Conservation (phyloP, 2,113 vertebrate species). For the Catharus minimus region DNA sequence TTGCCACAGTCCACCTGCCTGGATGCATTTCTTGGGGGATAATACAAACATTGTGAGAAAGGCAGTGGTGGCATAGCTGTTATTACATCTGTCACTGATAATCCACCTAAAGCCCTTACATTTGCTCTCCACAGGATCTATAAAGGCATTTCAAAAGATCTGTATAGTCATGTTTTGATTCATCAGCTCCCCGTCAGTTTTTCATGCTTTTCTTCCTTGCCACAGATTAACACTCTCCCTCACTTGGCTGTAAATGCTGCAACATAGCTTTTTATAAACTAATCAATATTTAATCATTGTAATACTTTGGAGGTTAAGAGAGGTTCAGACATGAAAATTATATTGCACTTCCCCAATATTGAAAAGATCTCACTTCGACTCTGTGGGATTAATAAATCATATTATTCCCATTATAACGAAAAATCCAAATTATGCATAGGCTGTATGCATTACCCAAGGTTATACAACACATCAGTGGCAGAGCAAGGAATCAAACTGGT, state of each 20-base stretch:
- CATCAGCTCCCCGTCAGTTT: background rate
- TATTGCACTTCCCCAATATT: background rate
- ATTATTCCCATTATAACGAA: background rate
- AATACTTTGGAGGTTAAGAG: conserved; percentile 55
- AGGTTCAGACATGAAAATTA: conserved; percentile 42
- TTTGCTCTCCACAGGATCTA: background rate
- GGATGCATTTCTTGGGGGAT: background rate
- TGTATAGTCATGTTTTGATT: background rate
- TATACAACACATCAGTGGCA: background rate
- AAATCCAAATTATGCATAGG: background rate
- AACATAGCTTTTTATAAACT: conserved; percentile 43
- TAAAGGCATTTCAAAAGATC: conserved; percentile 18
- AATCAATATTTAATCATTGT: conserved; percentile 63
- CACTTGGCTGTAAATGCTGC: background rate
- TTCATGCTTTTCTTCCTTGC: conserved; percentile 1
- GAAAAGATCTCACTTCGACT: background rate
- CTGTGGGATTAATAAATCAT: conserved; percentile 31
- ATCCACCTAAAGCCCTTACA: background rate
- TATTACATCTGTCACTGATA: background rate
- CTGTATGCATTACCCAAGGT: background rate
- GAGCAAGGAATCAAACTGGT: background rate
- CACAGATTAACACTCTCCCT: background rate
- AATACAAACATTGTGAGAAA: background rate
- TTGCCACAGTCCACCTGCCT: background rate
- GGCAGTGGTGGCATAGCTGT: background rate